Base-by-base conservation (phyloP, 92 coral and sea anemone genomes). In the Zoanthus gigantus region DNA sequence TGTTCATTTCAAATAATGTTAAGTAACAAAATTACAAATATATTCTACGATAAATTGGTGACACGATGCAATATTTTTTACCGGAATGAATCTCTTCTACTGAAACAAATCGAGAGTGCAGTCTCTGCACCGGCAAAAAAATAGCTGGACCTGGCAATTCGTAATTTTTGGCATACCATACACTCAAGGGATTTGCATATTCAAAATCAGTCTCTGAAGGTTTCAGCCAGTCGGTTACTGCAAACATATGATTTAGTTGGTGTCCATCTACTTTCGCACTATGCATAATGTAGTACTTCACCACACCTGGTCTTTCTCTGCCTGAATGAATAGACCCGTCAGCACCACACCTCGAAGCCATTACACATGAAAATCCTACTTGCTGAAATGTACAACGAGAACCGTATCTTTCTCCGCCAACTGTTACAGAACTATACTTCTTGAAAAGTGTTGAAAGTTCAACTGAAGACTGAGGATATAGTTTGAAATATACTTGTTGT, bases 121-220 rank as follows among this genome's bases (percentile, higher is more conserved):
- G 16, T 79, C 84, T 58, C 63, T 57, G 84, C 7, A 30, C 73
- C 14, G 84, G 72, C 28, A 57, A 58, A 52, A 79, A 79, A 13
- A 71, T 79, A 14, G 72, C 84, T 31, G 50, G 72, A 23, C 87
- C 66, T 5, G 77, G 87, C n/a, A 29, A 78, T 48, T 83, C 76
- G 61, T 71, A 83, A 47, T 17, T 66, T 8, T 83, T 83, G 17
- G 67, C 86, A 44, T 67, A 67, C 54, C 17, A 68, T 47, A 67
- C 86, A 71, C 44, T 53, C 12, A 9, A 52, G 47, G 88, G 88
- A 34, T 71, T 84, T 48, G 71, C 18, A 72, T 54, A 84, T 71
- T 66, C 48, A 34, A 50, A 10, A 30, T 71, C 12, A 61, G 29
- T 61, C 68, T 61, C 68, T 3, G 29, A 17, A 61, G 68, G 30